phyloP scores from a whole-genome alignment of 2,113 vertebrate genomes.

The Menura novaehollandiae region DNA sequence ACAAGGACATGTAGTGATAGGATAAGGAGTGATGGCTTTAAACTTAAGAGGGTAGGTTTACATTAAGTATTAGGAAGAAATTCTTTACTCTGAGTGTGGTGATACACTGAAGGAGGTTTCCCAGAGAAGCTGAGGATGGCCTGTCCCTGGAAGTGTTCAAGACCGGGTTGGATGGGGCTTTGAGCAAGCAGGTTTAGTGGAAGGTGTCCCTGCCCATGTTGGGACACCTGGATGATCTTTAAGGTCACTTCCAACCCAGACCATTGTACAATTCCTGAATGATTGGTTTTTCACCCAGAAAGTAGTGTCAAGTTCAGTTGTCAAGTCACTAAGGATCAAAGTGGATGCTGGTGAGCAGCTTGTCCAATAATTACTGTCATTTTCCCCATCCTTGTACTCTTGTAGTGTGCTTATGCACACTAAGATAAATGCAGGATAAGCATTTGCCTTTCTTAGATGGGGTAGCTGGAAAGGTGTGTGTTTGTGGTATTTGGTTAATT shows the following conservation, averaged over 20 bases:
- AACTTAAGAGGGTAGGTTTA: not conserved
- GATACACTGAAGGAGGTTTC: not conserved
- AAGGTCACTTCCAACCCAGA: not conserved
- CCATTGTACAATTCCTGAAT: not conserved
- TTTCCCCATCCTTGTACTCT: not conserved
- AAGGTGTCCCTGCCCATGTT: not conserved
- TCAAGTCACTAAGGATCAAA: not conserved
- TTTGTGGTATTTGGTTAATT: not conserved
- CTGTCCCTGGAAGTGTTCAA: not conserved
- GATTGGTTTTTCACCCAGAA: slow-evolving; percentile 4
- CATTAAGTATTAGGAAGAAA: not conserved
- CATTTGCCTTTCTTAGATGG: not conserved
- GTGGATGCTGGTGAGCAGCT: not conserved
- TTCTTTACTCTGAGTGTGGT: not conserved
- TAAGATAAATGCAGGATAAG: not conserved
- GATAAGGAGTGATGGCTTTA: not conserved
- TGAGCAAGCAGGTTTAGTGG: not conserved
- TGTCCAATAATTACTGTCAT: not conserved
- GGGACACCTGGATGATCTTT: not conserved
- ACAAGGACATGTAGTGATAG: not conserved
- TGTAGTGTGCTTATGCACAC: not conserved
- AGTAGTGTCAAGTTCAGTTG: not conserved
- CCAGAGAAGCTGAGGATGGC: not conserved
- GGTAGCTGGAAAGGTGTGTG: not conserved
- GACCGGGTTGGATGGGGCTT: not conserved